Percentiles rank a stretch among this genome's conserved stretches.
Evolutionary conservation across 2,888 invertebrate species (phyloP).

Genomic region (Punctoribates punctum): DNA sequence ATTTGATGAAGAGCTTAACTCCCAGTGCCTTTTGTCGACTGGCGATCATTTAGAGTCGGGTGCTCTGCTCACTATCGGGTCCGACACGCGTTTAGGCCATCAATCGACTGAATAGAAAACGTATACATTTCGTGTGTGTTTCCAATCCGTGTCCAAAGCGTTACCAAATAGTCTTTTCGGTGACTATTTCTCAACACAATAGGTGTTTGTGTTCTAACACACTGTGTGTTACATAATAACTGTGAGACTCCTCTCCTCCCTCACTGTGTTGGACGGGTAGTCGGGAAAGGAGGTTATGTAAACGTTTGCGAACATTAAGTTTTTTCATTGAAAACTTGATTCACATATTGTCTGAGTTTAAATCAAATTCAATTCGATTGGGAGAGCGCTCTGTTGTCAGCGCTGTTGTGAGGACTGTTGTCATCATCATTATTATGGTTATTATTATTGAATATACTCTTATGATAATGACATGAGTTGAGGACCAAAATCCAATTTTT

Average conservation of each 20-base stretch:
- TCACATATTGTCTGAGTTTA: no score
- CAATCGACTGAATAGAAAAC: neutral
- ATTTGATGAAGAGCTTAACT: constrained; percentile 37
- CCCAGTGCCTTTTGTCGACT: constrained; percentile 17
- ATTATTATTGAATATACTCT: no score
- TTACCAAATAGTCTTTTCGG: constrained; percentile 8
- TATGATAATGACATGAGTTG: no score
- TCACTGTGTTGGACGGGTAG: neutral
- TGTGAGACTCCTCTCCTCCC: neutral
- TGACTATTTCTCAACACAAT: neutral
- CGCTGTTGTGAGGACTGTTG: no score
- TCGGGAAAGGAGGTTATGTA: constrained; percentile 30
- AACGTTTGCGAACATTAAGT: neutral
- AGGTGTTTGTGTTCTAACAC: neutral
- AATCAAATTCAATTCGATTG: no score
- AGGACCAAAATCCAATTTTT: no score
- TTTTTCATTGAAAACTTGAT: no score
- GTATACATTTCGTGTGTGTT: neutral
- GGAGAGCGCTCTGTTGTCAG: no score
- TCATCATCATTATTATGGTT: no score
- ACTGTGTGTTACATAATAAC: constrained; percentile 28
- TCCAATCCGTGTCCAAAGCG: constrained; percentile 18
- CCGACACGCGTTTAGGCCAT: constrained; percentile 26
- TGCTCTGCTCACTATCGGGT: neutral
- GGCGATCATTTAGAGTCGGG: constrained; percentile 11